A percentile compares a stretch with the other conserved stretches of the same genome.
Evolutionary conservation across 2,888 invertebrate genomes (phyloP).

Genomic region (Dermolepida albohirtum): DNA sequence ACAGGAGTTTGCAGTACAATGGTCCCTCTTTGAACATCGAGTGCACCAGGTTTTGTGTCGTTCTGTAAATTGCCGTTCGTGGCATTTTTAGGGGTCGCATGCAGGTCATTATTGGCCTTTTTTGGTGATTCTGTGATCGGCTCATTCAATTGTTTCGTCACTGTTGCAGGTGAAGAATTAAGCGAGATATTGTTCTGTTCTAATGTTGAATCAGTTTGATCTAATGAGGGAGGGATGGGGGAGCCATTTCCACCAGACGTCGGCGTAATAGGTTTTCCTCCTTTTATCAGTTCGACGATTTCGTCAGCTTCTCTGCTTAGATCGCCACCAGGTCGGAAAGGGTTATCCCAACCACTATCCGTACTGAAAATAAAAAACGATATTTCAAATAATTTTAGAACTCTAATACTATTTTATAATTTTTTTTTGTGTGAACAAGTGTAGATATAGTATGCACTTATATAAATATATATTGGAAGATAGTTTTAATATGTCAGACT

Average conservation of each 20-base stretch:
- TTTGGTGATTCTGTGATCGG: slow-evolving; percentile 63
- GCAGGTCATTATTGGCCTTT: slow-evolving; percentile 49
- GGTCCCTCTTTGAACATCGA: slow-evolving; percentile 79
- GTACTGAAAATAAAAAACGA: slow-evolving; percentile 73
- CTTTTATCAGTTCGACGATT: slow-evolving; percentile 94
- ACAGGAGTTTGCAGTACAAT: slow-evolving; percentile 79
- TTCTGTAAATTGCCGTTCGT: slow-evolving; percentile 62
- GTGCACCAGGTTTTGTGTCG: slow-evolving; percentile 66
- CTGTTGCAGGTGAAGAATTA: slow-evolving; percentile 47
- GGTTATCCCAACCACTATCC: slow-evolving; percentile 97
- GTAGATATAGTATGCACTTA: too few relatives aligned
- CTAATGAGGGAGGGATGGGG: slow-evolving; percentile 65
- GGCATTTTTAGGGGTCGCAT: slow-evolving; percentile 55
- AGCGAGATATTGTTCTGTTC: slow-evolving; percentile 42
- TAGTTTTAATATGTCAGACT: too few relatives aligned
- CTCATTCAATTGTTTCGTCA: slow-evolving; percentile 46
- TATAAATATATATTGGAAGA: too few relatives aligned
- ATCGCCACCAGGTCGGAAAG: slow-evolving; percentile 96
- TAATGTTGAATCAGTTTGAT: slow-evolving; percentile 64
- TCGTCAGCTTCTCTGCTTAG: slow-evolving; percentile 95
- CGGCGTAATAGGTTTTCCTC: slow-evolving; percentile 87
- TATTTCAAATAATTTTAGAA: too few relatives aligned
- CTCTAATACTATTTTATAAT: too few relatives aligned
- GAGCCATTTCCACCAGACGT: slow-evolving; percentile 71
- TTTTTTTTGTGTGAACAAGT: too few relatives aligned